phyloP scores from a whole-genome alignment of 37 sponge, comb jelly and placozoan genomes.

The Tethya wilhelma region DNA sequence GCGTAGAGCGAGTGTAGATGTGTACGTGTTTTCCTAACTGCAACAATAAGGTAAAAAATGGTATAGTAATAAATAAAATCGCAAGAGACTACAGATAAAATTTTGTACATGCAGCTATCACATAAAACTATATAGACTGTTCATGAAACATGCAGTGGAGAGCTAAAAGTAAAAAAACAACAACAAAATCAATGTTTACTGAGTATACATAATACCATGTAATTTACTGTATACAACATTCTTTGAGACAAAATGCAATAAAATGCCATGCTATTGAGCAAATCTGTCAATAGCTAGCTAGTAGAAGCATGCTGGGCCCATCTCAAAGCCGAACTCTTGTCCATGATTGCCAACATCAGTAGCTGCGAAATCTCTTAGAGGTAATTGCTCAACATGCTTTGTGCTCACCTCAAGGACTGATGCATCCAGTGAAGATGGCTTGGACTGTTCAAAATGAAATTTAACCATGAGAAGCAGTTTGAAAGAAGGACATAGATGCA shows the following conservation, averaged over 20 bases:
- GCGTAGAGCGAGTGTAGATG: too few relatives aligned
- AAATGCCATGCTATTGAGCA: too few relatives aligned
- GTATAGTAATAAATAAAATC: too few relatives aligned
- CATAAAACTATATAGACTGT: too few relatives aligned
- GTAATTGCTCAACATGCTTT: constrained; percentile 61
- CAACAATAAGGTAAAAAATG: too few relatives aligned
- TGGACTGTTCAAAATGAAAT: constrained; percentile 2
- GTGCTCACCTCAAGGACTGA: constrained; percentile 59
- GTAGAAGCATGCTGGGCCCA: constrained; percentile 79
- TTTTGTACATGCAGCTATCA: too few relatives aligned
- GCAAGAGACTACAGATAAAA: too few relatives aligned
- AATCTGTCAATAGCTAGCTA: constrained; percentile 27
- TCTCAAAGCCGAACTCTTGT: constrained; percentile 74
- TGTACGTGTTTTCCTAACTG: too few relatives aligned
- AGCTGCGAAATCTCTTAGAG: constrained; percentile 68
- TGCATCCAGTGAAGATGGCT: constrained; percentile 41
- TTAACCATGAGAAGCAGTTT: neutral
- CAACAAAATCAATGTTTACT: too few relatives aligned
- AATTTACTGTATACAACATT: neutral
- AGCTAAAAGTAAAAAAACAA: too few relatives aligned
- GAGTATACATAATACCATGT: neutral
- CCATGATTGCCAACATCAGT: constrained; percentile 24
- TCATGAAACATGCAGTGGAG: too few relatives aligned
- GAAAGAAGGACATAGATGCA: neutral
- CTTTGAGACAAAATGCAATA: too few relatives aligned